Percentiles rank a stretch among this genome's conserved stretches.
Evolutionary conservation across 2,113 vertebrate species (phyloP).

Genomic region (Percopsis transmontana): DNA sequence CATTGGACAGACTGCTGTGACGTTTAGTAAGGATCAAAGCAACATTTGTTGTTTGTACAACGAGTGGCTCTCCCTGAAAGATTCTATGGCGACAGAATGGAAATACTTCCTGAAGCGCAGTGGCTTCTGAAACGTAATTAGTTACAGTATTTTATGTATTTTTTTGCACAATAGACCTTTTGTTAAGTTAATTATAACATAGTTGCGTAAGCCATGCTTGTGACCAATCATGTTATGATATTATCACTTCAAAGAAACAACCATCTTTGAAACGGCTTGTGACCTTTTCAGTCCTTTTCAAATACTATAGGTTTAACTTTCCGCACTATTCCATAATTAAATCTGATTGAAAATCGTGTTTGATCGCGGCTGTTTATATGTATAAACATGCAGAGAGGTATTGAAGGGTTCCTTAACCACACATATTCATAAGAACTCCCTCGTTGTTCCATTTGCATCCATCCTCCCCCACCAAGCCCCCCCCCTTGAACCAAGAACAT

Average conservation of each 20-base stretch:
- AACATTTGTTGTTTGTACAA: not conserved
- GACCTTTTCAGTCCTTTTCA: slow-evolving; percentile 8
- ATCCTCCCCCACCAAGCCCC: no score
- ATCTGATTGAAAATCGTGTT: no score
- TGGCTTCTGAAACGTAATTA: not conserved
- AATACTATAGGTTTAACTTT: slow-evolving; percentile 7
- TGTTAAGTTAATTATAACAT: slow-evolving; percentile 12
- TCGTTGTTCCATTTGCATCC: no score
- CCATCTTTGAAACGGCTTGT: slow-evolving; percentile 1
- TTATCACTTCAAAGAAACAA: no score
- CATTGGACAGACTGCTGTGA: not conserved
- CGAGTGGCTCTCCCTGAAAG: no score
- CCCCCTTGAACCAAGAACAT: slow-evolving; percentile 41
- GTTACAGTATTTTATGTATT: slow-evolving; percentile 3
- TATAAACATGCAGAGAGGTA: no score
- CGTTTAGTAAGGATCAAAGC: not conserved
- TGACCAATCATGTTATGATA: no score
- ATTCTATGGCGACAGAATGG: slow-evolving; percentile 10
- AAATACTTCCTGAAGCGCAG: not conserved
- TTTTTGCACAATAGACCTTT: slow-evolving; percentile 27
- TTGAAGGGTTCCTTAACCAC: no score
- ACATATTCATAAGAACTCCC: no score
- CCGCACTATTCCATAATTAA: not conserved
- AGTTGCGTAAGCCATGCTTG: no score
- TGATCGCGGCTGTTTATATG: no score